Base-by-base conservation (phyloP, 2,113 vertebrate genomes). In the Gobiocypris rarus region DNA sequence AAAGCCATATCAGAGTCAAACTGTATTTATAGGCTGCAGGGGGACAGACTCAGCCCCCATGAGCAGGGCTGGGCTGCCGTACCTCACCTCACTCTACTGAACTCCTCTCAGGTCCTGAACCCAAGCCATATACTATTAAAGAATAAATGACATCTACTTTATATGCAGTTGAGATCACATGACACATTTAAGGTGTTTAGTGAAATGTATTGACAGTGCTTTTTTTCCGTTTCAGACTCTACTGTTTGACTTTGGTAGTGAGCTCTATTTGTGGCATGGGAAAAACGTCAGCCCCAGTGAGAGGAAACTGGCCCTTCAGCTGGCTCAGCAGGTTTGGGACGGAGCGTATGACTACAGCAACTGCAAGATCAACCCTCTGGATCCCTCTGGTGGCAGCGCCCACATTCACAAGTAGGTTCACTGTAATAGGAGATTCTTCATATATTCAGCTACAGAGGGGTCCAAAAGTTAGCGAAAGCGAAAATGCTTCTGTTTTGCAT, bases 181-280 rank as follows among this genome's bases (percentile, higher is more conserved):
- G n/a, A 24, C 41, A n/a, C 14, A 24, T 73, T 45, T 24, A 69
- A 22, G 34, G 41, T 73, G 48, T 15, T 31, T 31, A 5, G 73
- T 75, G 7, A 48, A 45, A 45, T 15, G 1, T 28, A 54, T 28
- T 26, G 24, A 38, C 17, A 14, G 24, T 79, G 85, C 13, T 17
- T 69, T 45, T 43, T n/a, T n/a, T 71, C 17, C 75, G 14, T 84
- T 50, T 31, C 89, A 95, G 95, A 92, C 91, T 2, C 90, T 96
- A 84, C 90, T 95, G 92, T 94, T 95, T 85, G 95, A 96, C 85
- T 95, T 95, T 9, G 95, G 95, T 89, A 92, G 91, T 5, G 95
- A 96, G 90, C 90, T 96, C 73, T 95, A 96, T 89, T 89, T 96
- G 82, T 96, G 95, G 95, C 91, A 89, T 0, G 95, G 95, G 26